Evolutionary conservation across 2,797 vertebrate species (phyloP), one percentile per base, ranked within the genome.

Genomic region (Cyprinodon diabolis): DNA sequence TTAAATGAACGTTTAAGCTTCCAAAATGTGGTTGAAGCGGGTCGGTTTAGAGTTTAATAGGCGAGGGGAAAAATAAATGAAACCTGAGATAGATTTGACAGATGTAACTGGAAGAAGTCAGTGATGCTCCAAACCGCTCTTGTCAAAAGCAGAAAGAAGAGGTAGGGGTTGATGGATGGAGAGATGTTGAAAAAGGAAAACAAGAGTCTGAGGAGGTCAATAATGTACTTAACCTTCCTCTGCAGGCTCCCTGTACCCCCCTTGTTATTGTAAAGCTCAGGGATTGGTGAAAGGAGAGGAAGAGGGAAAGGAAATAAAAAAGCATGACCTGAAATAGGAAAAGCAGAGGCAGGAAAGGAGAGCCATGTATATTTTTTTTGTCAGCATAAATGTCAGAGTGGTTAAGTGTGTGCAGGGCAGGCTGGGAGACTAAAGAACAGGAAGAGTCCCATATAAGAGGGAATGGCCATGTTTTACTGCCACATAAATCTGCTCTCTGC

Each of bases 401-500:
- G 75, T 82, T 84, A 75, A 79, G 84, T 82, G 88, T 76, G 84
- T 69, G 80, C 70, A 57, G 69, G 74, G 76, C 78, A 74, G 80
- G 73, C 71, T 13, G 58, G 79, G 75, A 81, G 81, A 78, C 84
- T 4, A 55, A 75, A 78, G 73, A 62, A 80, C 80, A 86, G 89
- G 90, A 87, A 87, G 87, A 90, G 87, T 76, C 90, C 77, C 58
- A 21, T 84, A 86, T 82, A 86, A 80, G 80, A 83, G 85, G 90
- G 92, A 90, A 92, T 88, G 89, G 87, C 84, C 88, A 74, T 14
- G 76, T 86, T 91, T 93, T 92, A 93, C 40, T 52, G 76, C 69
- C 85, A 77, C 88, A 93, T 93, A 93, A 93, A 94, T 95, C 92
- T 89, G 78, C 37, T 19, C 51, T 70, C 78, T 82, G 79, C 78